These are phyloP conservation scores for Martes martes DNA, from an alignment of 2,113 vertebrate genomes.

Conservation along the genomic window DNA sequence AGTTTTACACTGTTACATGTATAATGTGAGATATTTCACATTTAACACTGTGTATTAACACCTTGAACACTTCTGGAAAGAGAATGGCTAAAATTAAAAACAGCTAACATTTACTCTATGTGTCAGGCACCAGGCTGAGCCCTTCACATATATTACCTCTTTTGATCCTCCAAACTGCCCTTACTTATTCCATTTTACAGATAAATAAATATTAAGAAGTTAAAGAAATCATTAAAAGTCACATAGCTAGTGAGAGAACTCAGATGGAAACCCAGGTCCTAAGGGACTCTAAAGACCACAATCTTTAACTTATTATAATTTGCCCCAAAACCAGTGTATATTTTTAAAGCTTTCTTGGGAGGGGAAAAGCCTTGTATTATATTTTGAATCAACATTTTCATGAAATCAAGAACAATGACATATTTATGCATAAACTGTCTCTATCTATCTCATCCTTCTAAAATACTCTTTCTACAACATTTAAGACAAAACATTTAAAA, in stretches of 20 bases:
- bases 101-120: background rate
- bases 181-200: background rate
- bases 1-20: background rate
- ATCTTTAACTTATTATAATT: background rate
- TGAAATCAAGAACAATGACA: background rate
- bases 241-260: background rate
- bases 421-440: background rate
- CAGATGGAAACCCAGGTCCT: background rate
- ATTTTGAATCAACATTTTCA: conserved; percentile 31
- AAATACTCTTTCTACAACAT: background rate
- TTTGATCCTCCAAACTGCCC: background rate
- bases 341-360: background rate
- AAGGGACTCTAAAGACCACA: background rate
- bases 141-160: background rate
- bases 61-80: background rate
- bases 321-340: background rate
- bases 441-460: background rate
- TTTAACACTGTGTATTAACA: conserved; percentile 3
- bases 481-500: background rate
- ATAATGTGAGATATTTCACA: background rate
- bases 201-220: background rate
- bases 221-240: background rate
- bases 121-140: background rate
- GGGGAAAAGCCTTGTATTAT: background rate
- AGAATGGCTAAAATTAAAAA: background rate